These are phyloP conservation scores for Rhagophthalmus giganteus DNA, from an alignment of 2,888 invertebrate species.

Conservation along the genomic window DNA sequence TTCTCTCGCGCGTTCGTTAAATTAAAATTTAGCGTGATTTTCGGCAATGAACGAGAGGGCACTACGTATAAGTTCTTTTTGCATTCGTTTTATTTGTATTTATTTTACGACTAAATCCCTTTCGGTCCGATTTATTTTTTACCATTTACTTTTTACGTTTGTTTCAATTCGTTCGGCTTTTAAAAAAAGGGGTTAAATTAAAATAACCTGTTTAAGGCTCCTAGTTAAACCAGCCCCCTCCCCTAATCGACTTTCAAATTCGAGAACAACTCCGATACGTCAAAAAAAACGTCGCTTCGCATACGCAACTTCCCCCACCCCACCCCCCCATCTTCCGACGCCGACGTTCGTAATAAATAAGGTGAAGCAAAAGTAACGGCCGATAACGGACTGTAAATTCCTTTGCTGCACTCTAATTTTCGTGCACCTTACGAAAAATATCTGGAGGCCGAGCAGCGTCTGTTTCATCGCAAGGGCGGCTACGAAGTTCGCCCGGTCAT, in stretches of 20 bases:
- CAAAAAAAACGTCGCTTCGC: too few species aligned
- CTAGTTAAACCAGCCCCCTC: too few species aligned
- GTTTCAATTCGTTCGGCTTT: conserved; percentile 1
- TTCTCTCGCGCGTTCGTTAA: conserved; percentile 22
- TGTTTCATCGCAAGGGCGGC: conserved; percentile 23
- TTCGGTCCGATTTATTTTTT: conserved; percentile 25
- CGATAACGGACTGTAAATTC: conserved; percentile 20
- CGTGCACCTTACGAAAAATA: conserved; percentile 27
- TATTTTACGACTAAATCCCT: conserved; percentile 28
- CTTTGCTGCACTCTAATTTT: conserved; percentile 16
- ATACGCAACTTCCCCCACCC: too few species aligned
- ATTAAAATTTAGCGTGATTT: conserved; percentile 29
- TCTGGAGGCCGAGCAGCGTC: conserved; percentile 25
- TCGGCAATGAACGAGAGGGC: conserved; percentile 17
- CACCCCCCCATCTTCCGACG: too few species aligned
- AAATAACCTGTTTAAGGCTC: too few species aligned
- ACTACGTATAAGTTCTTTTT: conserved; percentile 16
- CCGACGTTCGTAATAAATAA: too few species aligned
- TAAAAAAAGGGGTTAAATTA: too few species aligned
- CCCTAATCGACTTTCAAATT: conserved; percentile 3
- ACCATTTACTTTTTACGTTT: conserved; percentile 21
- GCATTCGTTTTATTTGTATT: conserved; percentile 23
- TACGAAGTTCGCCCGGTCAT: conserved; percentile 16
- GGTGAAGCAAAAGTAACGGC: conserved; percentile 5
- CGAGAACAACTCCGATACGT: not conserved